Evolutionary conservation across 2,888 invertebrate species (phyloP).

Genomic region (Habroteleia sp.): DNA sequence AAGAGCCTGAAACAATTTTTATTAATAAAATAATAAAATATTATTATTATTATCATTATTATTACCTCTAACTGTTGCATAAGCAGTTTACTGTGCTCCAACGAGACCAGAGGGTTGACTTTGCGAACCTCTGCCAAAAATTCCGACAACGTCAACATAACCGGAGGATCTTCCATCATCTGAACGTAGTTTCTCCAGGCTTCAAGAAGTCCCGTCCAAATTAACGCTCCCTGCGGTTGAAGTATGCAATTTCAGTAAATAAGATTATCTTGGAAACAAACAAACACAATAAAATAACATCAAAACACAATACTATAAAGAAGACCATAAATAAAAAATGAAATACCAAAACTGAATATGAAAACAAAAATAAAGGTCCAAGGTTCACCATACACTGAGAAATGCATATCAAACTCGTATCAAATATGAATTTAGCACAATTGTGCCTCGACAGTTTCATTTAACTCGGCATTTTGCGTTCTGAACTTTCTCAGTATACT

Average conservation of each 20-base stretch:
- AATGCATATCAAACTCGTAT: no score
- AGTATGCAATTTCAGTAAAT: slow-evolving; percentile 20
- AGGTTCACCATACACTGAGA: not conserved
- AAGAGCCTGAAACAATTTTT: slow-evolving; percentile 84
- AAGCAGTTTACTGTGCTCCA: slow-evolving; percentile 77
- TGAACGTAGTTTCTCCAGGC: slow-evolving; percentile 77
- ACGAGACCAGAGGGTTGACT: slow-evolving; percentile 78
- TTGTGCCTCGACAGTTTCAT: no score
- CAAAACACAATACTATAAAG: slow-evolving; percentile 54
- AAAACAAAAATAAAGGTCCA: no score
- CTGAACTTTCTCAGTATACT: no score
- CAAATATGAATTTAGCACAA: no score
- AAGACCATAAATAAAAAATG: slow-evolving; percentile 21
- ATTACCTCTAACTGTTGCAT: slow-evolving; percentile 78
- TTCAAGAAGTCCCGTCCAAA: slow-evolving; percentile 78
- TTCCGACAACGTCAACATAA: slow-evolving; percentile 75
- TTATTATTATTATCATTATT: no score
- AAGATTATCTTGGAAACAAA: no score
- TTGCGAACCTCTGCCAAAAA: slow-evolving; percentile 76
- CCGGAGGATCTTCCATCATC: slow-evolving; percentile 76
- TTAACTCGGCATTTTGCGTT: no score
- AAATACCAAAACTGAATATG: slow-evolving; percentile 4
- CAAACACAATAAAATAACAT: slow-evolving; percentile 45
- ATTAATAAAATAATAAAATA: no score
- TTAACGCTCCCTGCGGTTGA: slow-evolving; percentile 75